A percentile compares a stretch with the other conserved stretches of the same genome.
These are phyloP conservation scores for Sanderia malayensis DNA, from an alignment of 30 jellyfish, hydroid and myxozoan species.

Conservation along the genomic window DNA sequence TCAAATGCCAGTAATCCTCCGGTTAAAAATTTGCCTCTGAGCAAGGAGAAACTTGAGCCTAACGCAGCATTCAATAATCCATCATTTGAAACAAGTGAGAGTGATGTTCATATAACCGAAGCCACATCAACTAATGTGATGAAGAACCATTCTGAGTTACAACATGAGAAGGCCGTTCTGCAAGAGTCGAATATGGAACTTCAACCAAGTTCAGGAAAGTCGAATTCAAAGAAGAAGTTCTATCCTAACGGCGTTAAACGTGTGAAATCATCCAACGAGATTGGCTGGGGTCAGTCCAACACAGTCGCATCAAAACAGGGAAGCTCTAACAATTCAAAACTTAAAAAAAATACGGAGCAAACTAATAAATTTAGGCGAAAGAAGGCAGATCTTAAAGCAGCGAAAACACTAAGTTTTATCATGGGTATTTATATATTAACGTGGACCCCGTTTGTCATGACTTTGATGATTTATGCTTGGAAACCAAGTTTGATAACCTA, in stretches of 20 bases:
- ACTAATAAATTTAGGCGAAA: neutral
- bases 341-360: neutral
- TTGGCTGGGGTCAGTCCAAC: slow-evolving; percentile 5
- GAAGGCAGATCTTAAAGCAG: slow-evolving; percentile 52
- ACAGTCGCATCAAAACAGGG: neutral
- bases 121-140: neutral
- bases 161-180: neutral
- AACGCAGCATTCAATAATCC: neutral
- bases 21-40: neutral
- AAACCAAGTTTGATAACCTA: neutral
- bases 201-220: neutral
- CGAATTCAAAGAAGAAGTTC: neutral
- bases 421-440: slow-evolving; percentile 52
- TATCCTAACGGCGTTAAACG: neutral
- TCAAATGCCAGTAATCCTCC: neutral
- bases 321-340: neutral
- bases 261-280: neutral
- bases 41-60: neutral
- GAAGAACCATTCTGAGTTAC: neutral
- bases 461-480: slow-evolving; percentile 30
- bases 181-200: neutral
- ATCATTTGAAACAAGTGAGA: neutral
- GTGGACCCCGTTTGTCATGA: slow-evolving; percentile 62
- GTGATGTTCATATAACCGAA: too few relatives aligned
- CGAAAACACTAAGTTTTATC: slow-evolving; percentile 30